Conservation (phyloP, 2,797 vertebrate genomes). For the Alcedo quadribrachys region DNA sequence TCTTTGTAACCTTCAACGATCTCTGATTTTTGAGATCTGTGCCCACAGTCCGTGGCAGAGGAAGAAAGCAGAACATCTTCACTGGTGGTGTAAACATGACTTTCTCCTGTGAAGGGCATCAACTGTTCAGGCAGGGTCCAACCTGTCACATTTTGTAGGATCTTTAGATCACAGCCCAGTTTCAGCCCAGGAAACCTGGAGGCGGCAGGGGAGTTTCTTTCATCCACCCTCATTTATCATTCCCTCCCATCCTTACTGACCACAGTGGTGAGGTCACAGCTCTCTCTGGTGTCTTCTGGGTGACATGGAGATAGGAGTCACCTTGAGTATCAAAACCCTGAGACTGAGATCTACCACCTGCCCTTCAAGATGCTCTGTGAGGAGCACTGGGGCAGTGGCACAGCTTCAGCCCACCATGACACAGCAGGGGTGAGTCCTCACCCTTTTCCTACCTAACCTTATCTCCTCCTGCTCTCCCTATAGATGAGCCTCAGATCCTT, state of each 20-base stretch:
- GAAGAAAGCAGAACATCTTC: too few relatives aligned
- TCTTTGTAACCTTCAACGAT: too few relatives aligned
- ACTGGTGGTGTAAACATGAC: not conserved
- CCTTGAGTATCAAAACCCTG: not conserved
- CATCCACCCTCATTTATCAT: accelerated
- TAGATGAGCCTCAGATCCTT: not conserved
- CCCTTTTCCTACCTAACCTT: not conserved
- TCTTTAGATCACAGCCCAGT: not conserved
- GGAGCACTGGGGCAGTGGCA: not conserved
- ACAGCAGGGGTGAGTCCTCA: accelerated
- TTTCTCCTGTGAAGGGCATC: not conserved
- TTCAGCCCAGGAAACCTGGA: not conserved
- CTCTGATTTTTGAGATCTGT: too few relatives aligned
- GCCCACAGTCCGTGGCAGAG: too few relatives aligned
- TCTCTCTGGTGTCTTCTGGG: not conserved
- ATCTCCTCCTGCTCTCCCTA: not conserved
- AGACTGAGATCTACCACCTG: not conserved
- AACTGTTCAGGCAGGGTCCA: not conserved
- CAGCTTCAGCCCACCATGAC: not conserved
- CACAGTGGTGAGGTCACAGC: not conserved
- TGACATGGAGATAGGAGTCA: not conserved
- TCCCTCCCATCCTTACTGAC: not conserved
- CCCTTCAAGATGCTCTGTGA: not conserved
- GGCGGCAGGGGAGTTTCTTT: not conserved
- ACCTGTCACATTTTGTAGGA: not conserved